Conservation (phyloP, 2,113 vertebrate species). For the Lagopus muta region DNA sequence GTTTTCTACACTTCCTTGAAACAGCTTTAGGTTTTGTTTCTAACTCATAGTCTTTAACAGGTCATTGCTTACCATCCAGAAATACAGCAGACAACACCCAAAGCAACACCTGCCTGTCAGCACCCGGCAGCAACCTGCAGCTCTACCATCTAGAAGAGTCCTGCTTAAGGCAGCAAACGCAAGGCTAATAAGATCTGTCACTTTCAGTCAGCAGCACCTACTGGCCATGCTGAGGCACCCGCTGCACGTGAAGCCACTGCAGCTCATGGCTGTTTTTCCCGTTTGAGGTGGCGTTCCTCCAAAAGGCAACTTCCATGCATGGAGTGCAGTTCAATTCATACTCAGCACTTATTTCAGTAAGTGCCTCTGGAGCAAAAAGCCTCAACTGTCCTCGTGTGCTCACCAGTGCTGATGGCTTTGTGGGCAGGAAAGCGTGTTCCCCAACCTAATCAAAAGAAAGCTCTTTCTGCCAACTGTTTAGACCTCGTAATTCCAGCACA, state of each 20-base stretch:
- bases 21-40: not conserved
- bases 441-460: slow-evolving; percentile 47
- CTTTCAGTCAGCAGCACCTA: accelerated
- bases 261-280: not conserved
- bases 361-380: not conserved
- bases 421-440: not conserved
- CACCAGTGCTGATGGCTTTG: not conserved
- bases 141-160: not conserved
- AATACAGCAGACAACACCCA: not conserved
- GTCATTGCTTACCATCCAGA: not conserved
- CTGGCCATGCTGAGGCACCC: not conserved
- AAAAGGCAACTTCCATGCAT: not conserved
- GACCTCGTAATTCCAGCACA: not conserved
- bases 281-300: accelerated
- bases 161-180: not conserved
- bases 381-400: not conserved
- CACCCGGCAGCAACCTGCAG: not conserved
- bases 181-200: accelerated
- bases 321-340: not conserved
- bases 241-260: accelerated
- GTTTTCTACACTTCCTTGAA: not conserved
- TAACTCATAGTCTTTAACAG: not conserved
- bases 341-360: not conserved
- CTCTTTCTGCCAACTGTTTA: slow-evolving; percentile 43
- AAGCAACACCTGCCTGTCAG: not conserved